These are phyloP conservation scores for Scaeva pyrastri DNA, from an alignment of 2,888 invertebrate genomes.

Conservation along the genomic window DNA sequence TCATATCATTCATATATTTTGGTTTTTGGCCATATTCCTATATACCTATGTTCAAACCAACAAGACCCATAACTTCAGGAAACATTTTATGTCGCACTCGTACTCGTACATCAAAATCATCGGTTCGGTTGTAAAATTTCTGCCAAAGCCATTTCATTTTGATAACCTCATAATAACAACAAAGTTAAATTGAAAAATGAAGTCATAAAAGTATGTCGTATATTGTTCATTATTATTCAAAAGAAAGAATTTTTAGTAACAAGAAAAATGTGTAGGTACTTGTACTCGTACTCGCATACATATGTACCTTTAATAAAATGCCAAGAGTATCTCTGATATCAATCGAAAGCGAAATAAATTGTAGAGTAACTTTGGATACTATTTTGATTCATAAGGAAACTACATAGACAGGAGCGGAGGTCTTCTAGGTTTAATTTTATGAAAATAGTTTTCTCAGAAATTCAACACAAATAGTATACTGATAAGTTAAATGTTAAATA, in stretches of 20 bases:
- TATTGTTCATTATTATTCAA: constrained; percentile 3
- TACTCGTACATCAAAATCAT: neutral
- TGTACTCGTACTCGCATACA: too few species aligned
- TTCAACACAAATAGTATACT: neutral
- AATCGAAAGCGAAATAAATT: neutral
- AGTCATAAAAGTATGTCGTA: constrained; percentile 5
- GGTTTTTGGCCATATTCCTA: too few species aligned
- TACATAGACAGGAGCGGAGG: neutral
- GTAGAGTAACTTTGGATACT: neutral
- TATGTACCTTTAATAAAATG: neutral
- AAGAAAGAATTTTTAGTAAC: neutral
- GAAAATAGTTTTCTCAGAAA: neutral
- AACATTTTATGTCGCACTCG: neutral
- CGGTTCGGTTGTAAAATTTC: neutral
- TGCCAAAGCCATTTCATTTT: constrained; percentile 5
- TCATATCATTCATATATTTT: too few species aligned
- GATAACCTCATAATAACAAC: constrained; percentile 4
- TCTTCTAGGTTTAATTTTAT: neutral
- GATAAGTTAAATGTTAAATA: neutral
- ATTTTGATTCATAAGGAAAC: neutral
- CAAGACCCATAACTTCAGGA: too few species aligned
- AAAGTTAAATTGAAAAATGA: constrained; percentile 11
- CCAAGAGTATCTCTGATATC: neutral
- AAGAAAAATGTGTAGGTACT: neutral
- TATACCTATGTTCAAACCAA: too few species aligned